These are phyloP conservation scores for Mus spretus DNA, from an alignment of 2,797 vertebrate species.

Conservation along the genomic window DNA sequence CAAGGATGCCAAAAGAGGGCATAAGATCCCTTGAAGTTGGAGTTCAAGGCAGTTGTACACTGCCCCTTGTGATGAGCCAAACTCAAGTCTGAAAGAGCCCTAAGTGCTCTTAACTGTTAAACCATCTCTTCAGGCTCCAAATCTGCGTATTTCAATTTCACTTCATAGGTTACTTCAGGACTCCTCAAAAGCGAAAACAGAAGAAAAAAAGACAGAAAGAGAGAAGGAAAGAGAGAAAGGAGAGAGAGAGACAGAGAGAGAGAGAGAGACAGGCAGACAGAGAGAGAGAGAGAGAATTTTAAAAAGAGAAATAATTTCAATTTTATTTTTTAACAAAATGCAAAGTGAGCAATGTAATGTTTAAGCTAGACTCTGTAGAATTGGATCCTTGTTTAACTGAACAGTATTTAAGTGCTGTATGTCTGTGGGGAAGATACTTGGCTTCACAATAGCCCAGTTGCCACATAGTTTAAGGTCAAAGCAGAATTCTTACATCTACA, in stretches of 20 bases:
- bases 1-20: neutral
- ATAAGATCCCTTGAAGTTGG: neutral
- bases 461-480: neutral
- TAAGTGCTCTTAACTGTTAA: neutral
- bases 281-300: neutral
- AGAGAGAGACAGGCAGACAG: no score
- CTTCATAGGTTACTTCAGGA: slow-evolving; percentile 6
- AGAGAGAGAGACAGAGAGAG: no score
- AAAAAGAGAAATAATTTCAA: neutral
- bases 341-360: no score
- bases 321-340: slow-evolving; percentile 14
- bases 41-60: neutral
- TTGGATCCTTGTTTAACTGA: neutral
- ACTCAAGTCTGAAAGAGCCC: neutral
- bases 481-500: neutral
- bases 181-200: neutral
- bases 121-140: neutral
- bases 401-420: no score
- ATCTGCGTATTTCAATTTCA: neutral
- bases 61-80: neutral
- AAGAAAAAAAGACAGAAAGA: neutral
- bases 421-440: neutral
- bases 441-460: neutral
- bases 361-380: neutral
- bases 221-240: neutral